These are phyloP conservation scores for Takifugu rubripes DNA, from an alignment of 2,797 vertebrate species.

Conservation along the genomic window DNA sequence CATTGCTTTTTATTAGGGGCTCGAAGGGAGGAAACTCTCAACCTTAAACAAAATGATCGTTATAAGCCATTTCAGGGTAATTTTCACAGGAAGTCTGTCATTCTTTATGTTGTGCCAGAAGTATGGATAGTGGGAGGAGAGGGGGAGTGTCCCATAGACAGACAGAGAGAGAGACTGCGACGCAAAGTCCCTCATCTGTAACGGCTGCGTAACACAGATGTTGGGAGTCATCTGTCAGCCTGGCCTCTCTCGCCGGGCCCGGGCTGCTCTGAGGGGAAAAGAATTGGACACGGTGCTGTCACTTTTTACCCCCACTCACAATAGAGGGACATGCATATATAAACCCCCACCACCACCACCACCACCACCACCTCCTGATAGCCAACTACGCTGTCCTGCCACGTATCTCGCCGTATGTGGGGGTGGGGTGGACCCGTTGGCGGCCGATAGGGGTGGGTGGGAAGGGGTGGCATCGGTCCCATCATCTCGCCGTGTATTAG, in stretches of 20 bases:
- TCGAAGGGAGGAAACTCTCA: slow-evolving; percentile 55
- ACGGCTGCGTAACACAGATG: slow-evolving; percentile 99
- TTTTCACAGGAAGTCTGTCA: slow-evolving; percentile 71
- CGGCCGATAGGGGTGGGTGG: slow-evolving; percentile 58
- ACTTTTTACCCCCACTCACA: slow-evolving; percentile 96
- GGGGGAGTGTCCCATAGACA: slow-evolving; percentile 65
- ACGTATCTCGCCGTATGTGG: slow-evolving; percentile 76
- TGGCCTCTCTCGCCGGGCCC: slow-evolving; percentile 92
- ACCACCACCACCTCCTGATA: slow-evolving; percentile 71
- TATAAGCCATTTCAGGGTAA: slow-evolving; percentile 71
- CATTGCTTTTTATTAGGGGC: slow-evolving; percentile 53
- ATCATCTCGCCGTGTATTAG: slow-evolving; percentile 86
- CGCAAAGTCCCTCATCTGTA: slow-evolving; percentile 91
- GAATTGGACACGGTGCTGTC: slow-evolving; percentile 99
- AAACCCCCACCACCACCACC: slow-evolving; percentile 54
- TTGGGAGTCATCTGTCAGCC: slow-evolving; percentile 99
- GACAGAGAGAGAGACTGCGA: slow-evolving; percentile 64
- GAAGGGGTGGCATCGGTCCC: slow-evolving; percentile 88
- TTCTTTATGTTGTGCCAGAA: slow-evolving; percentile 53
- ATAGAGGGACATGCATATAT: slow-evolving; percentile 98
- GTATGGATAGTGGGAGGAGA: slow-evolving; percentile 63
- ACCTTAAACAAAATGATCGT: slow-evolving; percentile 62
- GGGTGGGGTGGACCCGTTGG: slow-evolving; percentile 42
- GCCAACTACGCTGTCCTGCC: slow-evolving; percentile 86
- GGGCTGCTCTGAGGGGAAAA: slow-evolving; percentile 94